Percentiles rank a stretch among this genome's conserved stretches.
Evolutionary conservation across 2,113 vertebrate genomes (phyloP).

Genomic region (Haemorhous mexicanus): DNA sequence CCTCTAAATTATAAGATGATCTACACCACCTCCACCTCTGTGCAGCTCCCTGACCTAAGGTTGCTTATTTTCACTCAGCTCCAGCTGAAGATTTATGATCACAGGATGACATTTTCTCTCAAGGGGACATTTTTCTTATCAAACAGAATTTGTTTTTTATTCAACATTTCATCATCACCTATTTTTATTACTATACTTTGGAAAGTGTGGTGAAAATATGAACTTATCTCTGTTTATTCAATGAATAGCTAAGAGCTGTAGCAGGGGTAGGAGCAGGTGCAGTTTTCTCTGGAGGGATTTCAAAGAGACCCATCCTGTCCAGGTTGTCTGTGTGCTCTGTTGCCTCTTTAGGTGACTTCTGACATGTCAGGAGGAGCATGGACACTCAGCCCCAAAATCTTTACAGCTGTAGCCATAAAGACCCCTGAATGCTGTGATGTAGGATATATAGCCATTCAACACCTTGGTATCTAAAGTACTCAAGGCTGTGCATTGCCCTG

Average conservation of each 20-base stretch:
- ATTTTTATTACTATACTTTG: neutral
- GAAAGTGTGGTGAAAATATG: neutral
- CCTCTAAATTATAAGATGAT: constrained; percentile 42
- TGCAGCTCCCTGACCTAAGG: neutral
- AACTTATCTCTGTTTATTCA: neutral
- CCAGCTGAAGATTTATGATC: neutral
- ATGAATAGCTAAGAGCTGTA: neutral
- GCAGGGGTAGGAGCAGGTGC: neutral
- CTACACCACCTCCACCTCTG: constrained; percentile 2
- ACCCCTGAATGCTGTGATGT: neutral
- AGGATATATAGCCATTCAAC: neutral
- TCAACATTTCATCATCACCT: constrained; percentile 5
- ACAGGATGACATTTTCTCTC: neutral
- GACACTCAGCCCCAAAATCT: neutral
- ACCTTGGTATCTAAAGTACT: neutral
- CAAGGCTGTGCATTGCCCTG: neutral
- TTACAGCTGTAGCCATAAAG: neutral
- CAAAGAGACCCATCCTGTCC: neutral
- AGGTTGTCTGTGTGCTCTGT: neutral
- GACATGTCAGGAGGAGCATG: neutral
- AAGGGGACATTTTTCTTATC: constrained; percentile 22
- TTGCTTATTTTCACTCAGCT: constrained; percentile 3
- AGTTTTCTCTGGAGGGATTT: neutral
- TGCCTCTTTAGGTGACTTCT: neutral
- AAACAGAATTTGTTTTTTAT: constrained; percentile 11